phyloP scores from a whole-genome alignment of 2,888 invertebrate species.

The Reticulitermes lucifugus region DNA sequence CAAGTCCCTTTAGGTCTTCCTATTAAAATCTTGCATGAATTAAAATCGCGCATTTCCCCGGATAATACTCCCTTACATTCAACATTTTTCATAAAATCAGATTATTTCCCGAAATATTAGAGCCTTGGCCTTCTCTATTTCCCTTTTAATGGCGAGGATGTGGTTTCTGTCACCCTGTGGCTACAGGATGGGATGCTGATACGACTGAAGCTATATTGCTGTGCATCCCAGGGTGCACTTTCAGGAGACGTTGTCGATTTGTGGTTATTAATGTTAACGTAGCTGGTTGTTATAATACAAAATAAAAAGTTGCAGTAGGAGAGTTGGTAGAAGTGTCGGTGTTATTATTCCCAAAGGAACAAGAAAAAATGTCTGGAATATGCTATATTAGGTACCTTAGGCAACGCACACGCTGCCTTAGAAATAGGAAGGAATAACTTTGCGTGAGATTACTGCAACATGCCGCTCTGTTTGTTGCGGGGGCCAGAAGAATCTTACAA shows the following conservation, averaged over 20 bases:
- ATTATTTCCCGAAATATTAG: too few relatives aligned
- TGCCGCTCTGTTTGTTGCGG: too few relatives aligned
- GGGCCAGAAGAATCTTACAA: background rate
- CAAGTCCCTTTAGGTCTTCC: too few relatives aligned
- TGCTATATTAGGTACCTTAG: background rate
- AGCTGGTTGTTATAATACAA: background rate
- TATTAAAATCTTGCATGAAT: too few relatives aligned
- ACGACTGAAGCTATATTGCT: slow-evolving; percentile 30
- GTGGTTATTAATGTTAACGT: slow-evolving; percentile 16
- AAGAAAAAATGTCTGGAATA: background rate
- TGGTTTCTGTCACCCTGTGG: too few relatives aligned
- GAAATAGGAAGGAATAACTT: background rate
- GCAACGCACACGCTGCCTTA: background rate
- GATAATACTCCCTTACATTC: too few relatives aligned
- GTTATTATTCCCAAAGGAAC: slow-evolving; percentile 20
- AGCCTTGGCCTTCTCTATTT: too few relatives aligned
- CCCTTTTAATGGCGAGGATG: too few relatives aligned
- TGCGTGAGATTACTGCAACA: background rate
- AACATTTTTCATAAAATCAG: too few relatives aligned
- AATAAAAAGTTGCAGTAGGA: background rate
- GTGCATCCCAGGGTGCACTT: background rate
- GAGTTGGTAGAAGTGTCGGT: background rate
- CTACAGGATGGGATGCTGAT: background rate
- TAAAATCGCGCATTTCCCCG: too few relatives aligned
- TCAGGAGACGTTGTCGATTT: background rate